phyloP scores from a whole-genome alignment of 2,888 invertebrate genomes.

The Latheticus oryzae region DNA sequence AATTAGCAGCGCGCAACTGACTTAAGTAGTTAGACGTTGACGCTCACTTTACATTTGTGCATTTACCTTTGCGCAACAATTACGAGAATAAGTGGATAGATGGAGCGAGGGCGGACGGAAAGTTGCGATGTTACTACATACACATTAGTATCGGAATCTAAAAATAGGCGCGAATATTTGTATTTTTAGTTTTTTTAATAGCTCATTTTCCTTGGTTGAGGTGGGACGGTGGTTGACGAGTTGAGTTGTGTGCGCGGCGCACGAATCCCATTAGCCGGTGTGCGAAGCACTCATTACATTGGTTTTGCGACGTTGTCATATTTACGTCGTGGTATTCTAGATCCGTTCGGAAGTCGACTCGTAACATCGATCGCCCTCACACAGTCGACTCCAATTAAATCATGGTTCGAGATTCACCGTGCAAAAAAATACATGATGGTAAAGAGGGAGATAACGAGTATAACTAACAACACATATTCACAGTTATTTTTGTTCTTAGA shows the following conservation, averaged over 20 bases:
- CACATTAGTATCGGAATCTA: constrained; percentile 39
- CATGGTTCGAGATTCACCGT: constrained; percentile 10
- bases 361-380: constrained; percentile 25
- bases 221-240: constrained; percentile 62
- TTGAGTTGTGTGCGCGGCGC: constrained; percentile 23
- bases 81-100: constrained; percentile 12
- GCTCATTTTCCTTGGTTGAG: constrained; percentile 61
- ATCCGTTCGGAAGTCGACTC: constrained; percentile 21
- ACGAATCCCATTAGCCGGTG: constrained; percentile 26
- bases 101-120: constrained; percentile 2
- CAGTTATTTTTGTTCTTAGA: too few species aligned
- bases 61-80: constrained; percentile 16
- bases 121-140: too few species aligned
- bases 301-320: constrained; percentile 30
- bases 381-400: constrained; percentile 28
- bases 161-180: constrained; percentile 45
- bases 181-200: constrained; percentile 44
- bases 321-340: constrained; percentile 22
- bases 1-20: neutral
- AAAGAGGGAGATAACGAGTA: constrained; percentile 4
- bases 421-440: constrained; percentile 12
- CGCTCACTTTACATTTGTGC: too few species aligned
- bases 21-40: neutral
- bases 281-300: constrained; percentile 35
- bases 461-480: constrained; percentile 7